These are phyloP conservation scores for Drosophila mayri DNA, from an alignment of 1,140 invertebrate genomes.

Conservation along the genomic window DNA sequence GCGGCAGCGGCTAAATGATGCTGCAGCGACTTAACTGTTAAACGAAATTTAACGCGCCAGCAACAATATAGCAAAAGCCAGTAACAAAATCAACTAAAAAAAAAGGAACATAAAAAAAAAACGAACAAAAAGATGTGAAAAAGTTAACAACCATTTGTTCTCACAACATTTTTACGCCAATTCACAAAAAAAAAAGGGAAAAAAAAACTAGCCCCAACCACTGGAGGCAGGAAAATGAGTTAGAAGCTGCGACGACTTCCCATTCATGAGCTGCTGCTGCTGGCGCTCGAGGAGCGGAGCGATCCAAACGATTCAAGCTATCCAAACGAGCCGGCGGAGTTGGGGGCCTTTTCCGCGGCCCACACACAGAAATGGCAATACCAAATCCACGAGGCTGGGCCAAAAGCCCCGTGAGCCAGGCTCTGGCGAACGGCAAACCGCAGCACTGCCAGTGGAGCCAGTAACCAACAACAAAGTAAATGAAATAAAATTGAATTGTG, in stretches of 20 bases:
- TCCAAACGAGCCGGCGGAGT: slow-evolving; percentile 24
- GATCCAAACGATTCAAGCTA: slow-evolving; percentile 60
- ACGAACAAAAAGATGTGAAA: slow-evolving; percentile 62
- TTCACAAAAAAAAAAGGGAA: slow-evolving; percentile 64
- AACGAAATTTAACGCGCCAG: slow-evolving; percentile 72
- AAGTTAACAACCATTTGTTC: slow-evolving; percentile 82
- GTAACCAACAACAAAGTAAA: slow-evolving; percentile 68
- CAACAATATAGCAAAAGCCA: slow-evolving; percentile 42
- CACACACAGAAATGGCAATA: slow-evolving; percentile 71
- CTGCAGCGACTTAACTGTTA: slow-evolving; percentile 57
- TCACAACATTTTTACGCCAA: slow-evolving; percentile 83
- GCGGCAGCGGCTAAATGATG: slow-evolving; percentile 29
- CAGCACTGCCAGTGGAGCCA: slow-evolving; percentile 41
- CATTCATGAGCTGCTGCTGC: slow-evolving; percentile 76
- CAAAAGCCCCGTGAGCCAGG: slow-evolving; percentile 43
- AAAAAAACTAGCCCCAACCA: slow-evolving; percentile 38
- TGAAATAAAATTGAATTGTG: slow-evolving; percentile 83
- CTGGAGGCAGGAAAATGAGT: slow-evolving; percentile 68
- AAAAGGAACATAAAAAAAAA: slow-evolving; percentile 30
- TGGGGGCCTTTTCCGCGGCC: slow-evolving; percentile 47
- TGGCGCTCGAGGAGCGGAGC: slow-evolving; percentile 75
- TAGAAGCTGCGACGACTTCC: slow-evolving; percentile 75
- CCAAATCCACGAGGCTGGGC: slow-evolving; percentile 45
- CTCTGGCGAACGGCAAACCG: slow-evolving; percentile 73
- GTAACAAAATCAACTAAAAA: slow-evolving; percentile 58